Conservation (phyloP, 1,140 invertebrate species). For the Macrobrachium rosenbergii region DNA sequence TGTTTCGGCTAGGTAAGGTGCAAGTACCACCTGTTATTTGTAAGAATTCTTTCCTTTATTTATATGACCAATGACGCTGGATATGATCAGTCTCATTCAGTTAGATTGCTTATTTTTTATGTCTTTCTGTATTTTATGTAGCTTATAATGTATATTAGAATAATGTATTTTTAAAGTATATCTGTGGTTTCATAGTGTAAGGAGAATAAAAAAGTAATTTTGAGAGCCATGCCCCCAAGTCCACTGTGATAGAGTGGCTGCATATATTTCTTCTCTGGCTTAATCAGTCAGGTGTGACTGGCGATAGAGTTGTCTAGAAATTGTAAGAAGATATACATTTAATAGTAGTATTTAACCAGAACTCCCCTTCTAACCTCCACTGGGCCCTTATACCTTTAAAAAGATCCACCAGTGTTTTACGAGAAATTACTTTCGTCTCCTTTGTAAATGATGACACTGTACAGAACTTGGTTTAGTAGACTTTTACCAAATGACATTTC, state of each 20-base stretch:
- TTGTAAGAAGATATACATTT: slow-evolving; percentile 6
- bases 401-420: too few species aligned
- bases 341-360: slow-evolving; percentile 11
- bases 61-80: slow-evolving; percentile 7
- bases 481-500: too few species aligned
- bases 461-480: too few species aligned
- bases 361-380: slow-evolving; percentile 11
- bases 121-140: slow-evolving; percentile 44
- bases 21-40: too few species aligned
- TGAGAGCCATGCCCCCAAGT: slow-evolving; percentile 32
- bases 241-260: slow-evolving; percentile 43
- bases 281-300: not conserved
- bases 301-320: slow-evolving; percentile 14
- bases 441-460: too few species aligned
- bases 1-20: too few species aligned
- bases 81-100: slow-evolving; percentile 41
- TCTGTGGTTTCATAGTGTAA: slow-evolving; percentile 30
- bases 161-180: slow-evolving; percentile 46
- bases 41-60: too few species aligned
- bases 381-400: not conserved
- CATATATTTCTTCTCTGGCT: not conserved
- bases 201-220: slow-evolving; percentile 23
- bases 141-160: slow-evolving; percentile 33
- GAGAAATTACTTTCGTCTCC: too few species aligned
- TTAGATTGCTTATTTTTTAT: slow-evolving; percentile 33